Base-by-base conservation (phyloP, 2,113 vertebrate species). In the Atlantisia rogersi region DNA sequence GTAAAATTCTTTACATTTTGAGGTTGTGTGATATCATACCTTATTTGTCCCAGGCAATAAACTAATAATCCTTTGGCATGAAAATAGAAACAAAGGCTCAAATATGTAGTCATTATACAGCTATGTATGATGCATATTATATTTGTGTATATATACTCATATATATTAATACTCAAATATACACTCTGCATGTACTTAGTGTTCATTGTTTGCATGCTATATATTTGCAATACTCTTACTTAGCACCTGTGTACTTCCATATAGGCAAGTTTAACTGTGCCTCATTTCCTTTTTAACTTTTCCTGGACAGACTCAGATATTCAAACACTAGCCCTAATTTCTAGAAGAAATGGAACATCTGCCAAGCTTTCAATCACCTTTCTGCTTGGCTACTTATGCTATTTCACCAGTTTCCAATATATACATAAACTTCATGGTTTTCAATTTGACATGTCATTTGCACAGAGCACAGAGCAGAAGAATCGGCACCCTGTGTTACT, bases 1-100 rank as follows among this genome's bases (percentile, higher is more conserved):
- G 98, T 98, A 97, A 97, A 96, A 74, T n/a, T 83, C 96, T 93
- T 19, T 10, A 24, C 6, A 24, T 83, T 74, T 92, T 60, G 60
- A 26, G 55, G 53, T 60, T 87, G 88, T 94, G 10, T 62, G 25
- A 42, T 68, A 11, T 13, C 44, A 15, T 64, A n/a, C 10, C 37
- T 48, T n/a, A n/a, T n/a, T n/a, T n/a, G n/a, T n/a, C n/a, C n/a
- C n/a, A n/a, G n/a, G n/a, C n/a, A n/a, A n/a, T n/a, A n/a, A n/a
- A n/a, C n/a, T n/a, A 55, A 55, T 64, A 48, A 69, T 46, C 28
- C 15, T 86, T 92, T 55, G 44, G 9, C 42, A 40, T 19, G 26
- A 28, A 88, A 44, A 94, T 28, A 48, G 7, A 42, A 82, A n/a
- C 11, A 63, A 76, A 77, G 8, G 8, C 37, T 77, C 59, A 77